phyloP scores from a whole-genome alignment of 1,140 invertebrate genomes.

The Zaprionus camerounensis region DNA sequence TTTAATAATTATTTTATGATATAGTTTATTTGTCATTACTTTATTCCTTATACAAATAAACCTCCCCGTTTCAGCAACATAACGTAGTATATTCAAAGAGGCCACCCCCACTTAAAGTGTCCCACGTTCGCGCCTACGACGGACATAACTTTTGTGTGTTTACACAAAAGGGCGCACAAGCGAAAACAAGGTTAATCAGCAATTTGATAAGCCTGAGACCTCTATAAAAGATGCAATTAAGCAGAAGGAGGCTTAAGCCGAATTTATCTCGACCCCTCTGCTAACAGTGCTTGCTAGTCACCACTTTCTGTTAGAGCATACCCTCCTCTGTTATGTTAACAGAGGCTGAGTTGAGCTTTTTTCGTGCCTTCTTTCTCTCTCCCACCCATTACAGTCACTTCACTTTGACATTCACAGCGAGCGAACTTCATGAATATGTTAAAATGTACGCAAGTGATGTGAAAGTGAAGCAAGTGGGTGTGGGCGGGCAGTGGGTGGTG shows the following conservation, averaged over 20 bases:
- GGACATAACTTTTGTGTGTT: conserved; percentile 23
- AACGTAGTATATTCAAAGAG: background rate
- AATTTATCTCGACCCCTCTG: conserved; percentile 9
- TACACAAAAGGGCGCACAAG: conserved; percentile 26
- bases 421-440: conserved; percentile 51
- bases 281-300: conserved; percentile 13
- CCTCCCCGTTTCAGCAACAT: background rate
- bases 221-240: conserved; percentile 39
- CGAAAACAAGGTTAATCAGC: conserved; percentile 41
- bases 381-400: conserved; percentile 12
- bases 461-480: conserved; percentile 31
- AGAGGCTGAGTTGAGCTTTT: background rate
- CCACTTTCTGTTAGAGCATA: background rate
- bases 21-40: background rate
- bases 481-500: conserved; percentile 1
- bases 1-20: background rate
- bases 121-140: background rate
- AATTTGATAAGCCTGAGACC: conserved; percentile 32
- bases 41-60: background rate
- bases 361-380: background rate
- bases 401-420: conserved; percentile 52
- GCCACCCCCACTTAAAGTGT: background rate
- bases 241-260: conserved; percentile 36
- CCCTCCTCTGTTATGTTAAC: conserved; percentile 8
- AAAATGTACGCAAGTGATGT: conserved; percentile 33